Evolutionary conservation across 2,888 invertebrate species (phyloP), one percentile per base, ranked within the genome.

Genomic region (Macaria notata): DNA sequence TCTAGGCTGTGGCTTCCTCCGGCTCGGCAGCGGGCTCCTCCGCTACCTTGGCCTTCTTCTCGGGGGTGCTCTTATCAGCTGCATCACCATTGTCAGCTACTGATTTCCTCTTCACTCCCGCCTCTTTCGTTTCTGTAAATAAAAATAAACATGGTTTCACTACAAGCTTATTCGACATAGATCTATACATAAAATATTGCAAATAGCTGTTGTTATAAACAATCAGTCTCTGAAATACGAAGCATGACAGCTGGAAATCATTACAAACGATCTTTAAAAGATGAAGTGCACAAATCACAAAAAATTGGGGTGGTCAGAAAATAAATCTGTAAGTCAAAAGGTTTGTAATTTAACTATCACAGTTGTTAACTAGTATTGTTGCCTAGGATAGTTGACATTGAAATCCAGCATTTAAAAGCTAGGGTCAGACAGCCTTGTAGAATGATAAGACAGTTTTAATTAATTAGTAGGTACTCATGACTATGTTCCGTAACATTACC

Each of bases 91-190:
- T 88, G 63, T 91, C 89, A 3, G 86, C 92, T 8, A 93, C 89
- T 54, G 95, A 95, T 93, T 95, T 95, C 92, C 95, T 94, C 86
- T 95, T 95, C 78, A 94, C 92, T 66, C 93, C 92, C 54, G 92
- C 84, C 59, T 90, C 92, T 75, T 87, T 88, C 76, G 84, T 86
- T 75, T 90, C 89, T 88, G 86, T 68, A 86, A 88, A 54, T 7
- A 57, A 39, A 19, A 3, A 33, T 9, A 31, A 31, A n/a, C 9
- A 43, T 47, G 5, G n/a, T 39, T n/a, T 31, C 3, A n/a, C 9
- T 9, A 31, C 7, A 9, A 31, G 31, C 31, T 9, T 43, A 19
- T 19, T 19, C 2, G 19, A 19, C 19, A 19, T 19, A 19, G 19
- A 19, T 19, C 19, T 19, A 19, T 19, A 19, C 2, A 19, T 19